These are phyloP conservation scores for Syngnathus typhle DNA, from an alignment of 2,113 vertebrate species.

Conservation along the genomic window DNA sequence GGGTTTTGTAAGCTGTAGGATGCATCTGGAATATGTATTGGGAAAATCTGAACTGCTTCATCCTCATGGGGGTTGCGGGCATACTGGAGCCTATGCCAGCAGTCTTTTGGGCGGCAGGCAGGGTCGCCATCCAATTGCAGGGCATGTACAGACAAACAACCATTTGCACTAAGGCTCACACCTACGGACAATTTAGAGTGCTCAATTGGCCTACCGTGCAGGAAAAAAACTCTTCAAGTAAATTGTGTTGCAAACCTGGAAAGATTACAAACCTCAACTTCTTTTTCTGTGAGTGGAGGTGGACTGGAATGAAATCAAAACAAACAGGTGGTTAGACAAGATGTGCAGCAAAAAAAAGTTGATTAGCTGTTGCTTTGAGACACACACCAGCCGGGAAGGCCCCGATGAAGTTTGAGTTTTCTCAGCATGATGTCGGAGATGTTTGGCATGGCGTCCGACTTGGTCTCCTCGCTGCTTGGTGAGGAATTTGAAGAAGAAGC, in stretches of 20 bases:
- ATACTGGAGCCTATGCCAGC: too few species aligned
- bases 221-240: background rate
- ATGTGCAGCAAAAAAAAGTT: background rate
- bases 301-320: constrained; percentile 73
- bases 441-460: constrained; percentile 86
- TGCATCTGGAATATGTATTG: constrained; percentile 4
- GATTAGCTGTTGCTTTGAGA: constrained; percentile 4
- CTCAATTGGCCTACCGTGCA: background rate
- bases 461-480: constrained; percentile 77
- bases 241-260: background rate
- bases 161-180: too few species aligned
- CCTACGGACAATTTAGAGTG: too few species aligned
- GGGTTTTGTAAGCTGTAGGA: constrained; percentile 16
- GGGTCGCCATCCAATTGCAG: too few species aligned
- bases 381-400: constrained; percentile 82
- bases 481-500: constrained; percentile 47
- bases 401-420: constrained; percentile 86
- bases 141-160: too few species aligned
- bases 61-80: too few species aligned
- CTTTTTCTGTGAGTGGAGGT: constrained; percentile 91
- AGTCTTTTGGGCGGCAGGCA: too few species aligned
- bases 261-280: constrained; percentile 85
- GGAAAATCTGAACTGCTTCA: constrained; percentile 14
- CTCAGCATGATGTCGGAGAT: constrained; percentile 89
- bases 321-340: constrained; percentile 13